A percentile compares a stretch with the other conserved stretches of the same genome.
Evolutionary conservation across 2,113 vertebrate species (phyloP).

Genomic region (Atlantisia rogersi): DNA sequence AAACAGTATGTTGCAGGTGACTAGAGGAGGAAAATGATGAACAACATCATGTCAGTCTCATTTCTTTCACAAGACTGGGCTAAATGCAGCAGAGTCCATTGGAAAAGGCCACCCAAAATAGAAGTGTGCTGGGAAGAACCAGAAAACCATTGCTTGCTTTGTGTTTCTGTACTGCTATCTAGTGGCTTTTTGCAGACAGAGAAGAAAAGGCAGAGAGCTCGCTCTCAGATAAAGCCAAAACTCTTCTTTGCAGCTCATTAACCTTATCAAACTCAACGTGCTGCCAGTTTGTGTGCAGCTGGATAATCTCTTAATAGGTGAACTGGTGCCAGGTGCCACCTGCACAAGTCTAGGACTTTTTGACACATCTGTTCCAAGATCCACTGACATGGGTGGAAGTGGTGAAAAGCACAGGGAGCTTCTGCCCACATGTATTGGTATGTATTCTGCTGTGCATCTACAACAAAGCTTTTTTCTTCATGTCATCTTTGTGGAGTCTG

Average conservation of each 20-base stretch:
- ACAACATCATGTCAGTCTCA: background rate
- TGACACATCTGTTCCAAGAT: background rate
- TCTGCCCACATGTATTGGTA: background rate
- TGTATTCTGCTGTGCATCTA: background rate
- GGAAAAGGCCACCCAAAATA: background rate
- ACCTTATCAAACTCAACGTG: background rate
- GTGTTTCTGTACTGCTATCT: slow-evolving; percentile 1
- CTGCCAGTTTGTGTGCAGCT: background rate
- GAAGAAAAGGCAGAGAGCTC: background rate
- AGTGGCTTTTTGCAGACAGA: background rate
- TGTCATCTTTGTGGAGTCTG: background rate
- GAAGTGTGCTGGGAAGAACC: background rate
- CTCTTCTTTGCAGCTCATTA: background rate
- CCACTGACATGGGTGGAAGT: background rate
- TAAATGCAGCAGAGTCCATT: background rate
- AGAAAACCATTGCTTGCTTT: background rate
- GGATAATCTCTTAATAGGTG: background rate
- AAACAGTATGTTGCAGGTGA: background rate
- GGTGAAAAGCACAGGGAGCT: background rate
- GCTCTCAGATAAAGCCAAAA: background rate
- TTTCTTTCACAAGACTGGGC: background rate
- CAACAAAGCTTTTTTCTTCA: background rate
- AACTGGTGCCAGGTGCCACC: background rate
- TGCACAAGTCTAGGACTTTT: background rate
- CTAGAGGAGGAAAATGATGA: background rate